Conservation (phyloP, 1,140 invertebrate species). For the Pachypeltis micranthus region DNA sequence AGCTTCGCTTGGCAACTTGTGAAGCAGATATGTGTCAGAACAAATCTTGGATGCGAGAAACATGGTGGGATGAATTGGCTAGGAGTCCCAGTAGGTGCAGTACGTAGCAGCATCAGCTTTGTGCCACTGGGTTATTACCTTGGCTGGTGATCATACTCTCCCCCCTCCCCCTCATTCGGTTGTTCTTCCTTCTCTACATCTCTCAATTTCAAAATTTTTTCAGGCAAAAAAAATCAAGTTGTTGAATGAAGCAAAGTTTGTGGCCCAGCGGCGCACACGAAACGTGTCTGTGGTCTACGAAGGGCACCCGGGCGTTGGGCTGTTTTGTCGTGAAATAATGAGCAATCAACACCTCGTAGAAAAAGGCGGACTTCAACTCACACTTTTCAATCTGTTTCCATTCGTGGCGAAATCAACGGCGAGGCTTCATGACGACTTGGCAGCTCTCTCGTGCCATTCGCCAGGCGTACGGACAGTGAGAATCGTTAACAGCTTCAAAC, state of each 20-base stretch:
- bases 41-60: too few species aligned
- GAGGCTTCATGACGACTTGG: not conserved
- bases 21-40: too few species aligned
- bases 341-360: not conserved
- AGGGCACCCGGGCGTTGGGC: not conserved
- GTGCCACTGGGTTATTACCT: too few species aligned
- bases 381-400: not conserved
- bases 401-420: not conserved
- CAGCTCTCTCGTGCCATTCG: not conserved
- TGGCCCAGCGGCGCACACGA: not conserved
- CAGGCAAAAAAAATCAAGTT: not conserved
- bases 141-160: too few species aligned
- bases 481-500: not conserved
- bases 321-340: not conserved
- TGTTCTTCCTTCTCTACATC: too few species aligned
- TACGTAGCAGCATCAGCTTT: too few species aligned
- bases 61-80: too few species aligned
- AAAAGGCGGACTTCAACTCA: not conserved
- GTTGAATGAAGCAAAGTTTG: not conserved
- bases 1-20: too few species aligned
- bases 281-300: not conserved
- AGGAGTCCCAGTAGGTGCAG: too few species aligned
- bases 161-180: too few species aligned
- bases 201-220: too few species aligned
- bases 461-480: not conserved